phyloP scores from a whole-genome alignment of 2,113 vertebrate species.

The Albula glossodonta region DNA sequence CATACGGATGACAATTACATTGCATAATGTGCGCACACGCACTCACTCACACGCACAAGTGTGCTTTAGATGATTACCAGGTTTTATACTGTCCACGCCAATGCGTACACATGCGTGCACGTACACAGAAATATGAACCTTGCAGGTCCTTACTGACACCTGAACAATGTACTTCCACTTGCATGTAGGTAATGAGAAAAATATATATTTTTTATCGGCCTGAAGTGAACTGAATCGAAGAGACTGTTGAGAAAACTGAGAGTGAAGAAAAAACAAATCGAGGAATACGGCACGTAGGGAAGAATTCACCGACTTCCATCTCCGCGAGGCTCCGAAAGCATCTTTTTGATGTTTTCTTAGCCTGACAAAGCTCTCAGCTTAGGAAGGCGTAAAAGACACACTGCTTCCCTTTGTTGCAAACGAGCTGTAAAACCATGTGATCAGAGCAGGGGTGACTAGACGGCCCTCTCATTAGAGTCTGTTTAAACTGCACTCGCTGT shows the following conservation, averaged over 20 bases:
- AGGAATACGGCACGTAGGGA: not conserved
- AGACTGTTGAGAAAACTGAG: not conserved
- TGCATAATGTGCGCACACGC: not conserved
- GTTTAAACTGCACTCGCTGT: not conserved
- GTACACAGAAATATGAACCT: not conserved
- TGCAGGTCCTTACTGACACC: too few relatives aligned
- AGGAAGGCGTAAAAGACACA: constrained; percentile 59
- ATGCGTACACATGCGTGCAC: not conserved
- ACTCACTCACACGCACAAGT: constrained; percentile 11
- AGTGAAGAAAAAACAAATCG: not conserved
- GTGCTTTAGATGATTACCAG: not conserved
- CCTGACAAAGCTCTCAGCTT: constrained; percentile 67
- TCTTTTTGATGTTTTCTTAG: constrained; percentile 50
- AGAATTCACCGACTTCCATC: not conserved
- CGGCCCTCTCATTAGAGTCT: not conserved
- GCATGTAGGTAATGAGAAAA: not conserved
- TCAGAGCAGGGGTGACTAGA: not conserved
- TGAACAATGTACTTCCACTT: not conserved
- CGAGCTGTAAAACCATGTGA: not conserved
- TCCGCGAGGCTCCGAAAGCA: constrained; percentile 1
- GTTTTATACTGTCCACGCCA: not conserved
- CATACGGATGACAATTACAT: not conserved
- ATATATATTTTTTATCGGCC: constrained; percentile 6
- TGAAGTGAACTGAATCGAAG: not conserved
- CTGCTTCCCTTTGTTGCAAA: constrained; percentile 32